These are phyloP conservation scores for Amphipoea lucens DNA, from an alignment of 2,888 invertebrate genomes.

Conservation along the genomic window DNA sequence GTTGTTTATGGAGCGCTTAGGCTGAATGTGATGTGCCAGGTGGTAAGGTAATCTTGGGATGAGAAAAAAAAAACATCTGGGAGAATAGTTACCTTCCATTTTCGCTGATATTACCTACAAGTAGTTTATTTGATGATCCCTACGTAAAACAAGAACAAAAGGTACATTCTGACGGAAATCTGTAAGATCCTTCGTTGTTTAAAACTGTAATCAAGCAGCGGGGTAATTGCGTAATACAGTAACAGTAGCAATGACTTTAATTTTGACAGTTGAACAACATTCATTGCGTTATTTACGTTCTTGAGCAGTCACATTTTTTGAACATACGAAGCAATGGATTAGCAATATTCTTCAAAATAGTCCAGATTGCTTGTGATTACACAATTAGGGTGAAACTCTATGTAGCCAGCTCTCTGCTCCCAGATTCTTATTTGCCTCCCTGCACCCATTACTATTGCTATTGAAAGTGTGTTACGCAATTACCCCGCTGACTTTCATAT, in stretches of 20 bases:
- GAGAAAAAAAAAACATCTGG: constrained; percentile 39
- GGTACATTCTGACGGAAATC: neutral
- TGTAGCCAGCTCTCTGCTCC: no score
- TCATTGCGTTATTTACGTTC: neutral
- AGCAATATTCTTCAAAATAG: neutral
- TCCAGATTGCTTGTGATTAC: no score
- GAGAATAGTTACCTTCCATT: constrained; percentile 16
- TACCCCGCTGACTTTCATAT: no score
- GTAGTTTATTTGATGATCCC: constrained; percentile 21
- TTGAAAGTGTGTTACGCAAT: no score
- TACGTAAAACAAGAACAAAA: neutral
- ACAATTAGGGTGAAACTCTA: no score
- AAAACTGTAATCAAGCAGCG: no score
- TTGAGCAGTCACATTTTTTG: neutral
- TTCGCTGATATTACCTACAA: neutral
- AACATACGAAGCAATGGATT: neutral
- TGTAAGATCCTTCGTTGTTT: neutral
- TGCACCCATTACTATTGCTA: no score
- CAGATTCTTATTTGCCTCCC: no score
- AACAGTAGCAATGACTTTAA: neutral
- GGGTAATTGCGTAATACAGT: neutral
- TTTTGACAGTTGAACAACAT: neutral
- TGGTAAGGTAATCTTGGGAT: constrained; percentile 51
- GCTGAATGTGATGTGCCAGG: constrained; percentile 56
- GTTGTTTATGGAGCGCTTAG: constrained; percentile 61